Percentiles rank a stretch among this genome's conserved stretches.
Conservation (phyloP, 2,888 invertebrate genomes). For the Nemotelus nigrinus region DNA sequence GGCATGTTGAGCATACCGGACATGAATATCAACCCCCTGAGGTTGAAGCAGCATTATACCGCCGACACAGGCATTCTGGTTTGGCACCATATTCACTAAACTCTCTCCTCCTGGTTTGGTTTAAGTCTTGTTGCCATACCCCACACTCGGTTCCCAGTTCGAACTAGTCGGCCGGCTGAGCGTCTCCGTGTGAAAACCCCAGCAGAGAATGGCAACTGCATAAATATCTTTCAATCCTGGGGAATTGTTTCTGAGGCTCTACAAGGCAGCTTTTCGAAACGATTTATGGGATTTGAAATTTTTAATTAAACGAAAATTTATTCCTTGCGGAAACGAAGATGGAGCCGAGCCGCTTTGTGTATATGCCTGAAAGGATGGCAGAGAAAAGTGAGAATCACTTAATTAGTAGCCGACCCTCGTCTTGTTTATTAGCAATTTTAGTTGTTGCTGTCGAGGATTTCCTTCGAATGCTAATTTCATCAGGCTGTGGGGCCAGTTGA, state of each 20-base stretch:
- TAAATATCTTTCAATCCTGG: constrained; percentile 39
- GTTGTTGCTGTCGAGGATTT: constrained; percentile 9
- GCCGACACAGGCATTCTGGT: background rate
- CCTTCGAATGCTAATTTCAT: constrained; percentile 5
- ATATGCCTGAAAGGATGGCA: constrained; percentile 10
- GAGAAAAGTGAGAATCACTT: constrained; percentile 27
- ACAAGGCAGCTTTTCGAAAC: constrained; percentile 29
- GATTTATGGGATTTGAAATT: constrained; percentile 44
- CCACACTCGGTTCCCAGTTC: background rate
- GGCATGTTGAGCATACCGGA: constrained; percentile 8
- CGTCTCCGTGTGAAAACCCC: constrained; percentile 5
- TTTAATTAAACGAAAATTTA: constrained; percentile 44
- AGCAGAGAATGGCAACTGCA: constrained; percentile 15
- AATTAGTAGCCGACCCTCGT: constrained; percentile 38
- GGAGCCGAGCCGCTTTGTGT: constrained; percentile 8
- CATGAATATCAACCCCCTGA: constrained; percentile 7
- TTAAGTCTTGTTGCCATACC: background rate
- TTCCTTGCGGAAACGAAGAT: constrained; percentile 26
- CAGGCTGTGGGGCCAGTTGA: background rate
- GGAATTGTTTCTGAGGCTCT: constrained; percentile 35
- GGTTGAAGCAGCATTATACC: constrained; percentile 18
- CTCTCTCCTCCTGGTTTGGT: background rate
- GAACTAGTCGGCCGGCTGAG: too few species aligned
- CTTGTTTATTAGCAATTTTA: constrained; percentile 37
- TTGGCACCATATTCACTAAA: constrained; percentile 36